Evolutionary conservation across 2,113 vertebrate species (phyloP), one percentile per base, ranked within the genome.

Genomic region (Rousettus leschenaultii): DNA sequence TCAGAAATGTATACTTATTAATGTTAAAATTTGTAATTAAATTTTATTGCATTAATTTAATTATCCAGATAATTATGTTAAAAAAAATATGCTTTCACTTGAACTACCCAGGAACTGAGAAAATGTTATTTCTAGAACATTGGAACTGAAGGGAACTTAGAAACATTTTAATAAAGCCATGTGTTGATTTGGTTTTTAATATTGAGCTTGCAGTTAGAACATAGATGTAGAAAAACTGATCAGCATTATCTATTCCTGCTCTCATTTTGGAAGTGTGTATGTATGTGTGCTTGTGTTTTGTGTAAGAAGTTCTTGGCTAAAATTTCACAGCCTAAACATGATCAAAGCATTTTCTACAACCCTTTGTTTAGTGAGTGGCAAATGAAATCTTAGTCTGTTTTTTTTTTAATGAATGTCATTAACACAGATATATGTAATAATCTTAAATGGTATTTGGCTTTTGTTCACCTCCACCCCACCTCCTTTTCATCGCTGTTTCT

Each of bases 251-350:
- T 82, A 71, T 35, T 57, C 51, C 43, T 55, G 45, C 53, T 85
- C 24, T 87, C 21, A 35, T 7, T 96, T 73, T 74, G 65, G 16
- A 61, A 82, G 18, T 70, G 65, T 45, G 22, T 30, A 22, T 13
- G 19, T 16, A 7, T 3, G 22, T 28, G n/a, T 7, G 6, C 12
- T 65, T 30, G 9, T 55, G 53, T 75, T 53, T 74, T 35, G 13
- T 59, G 8, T 78, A 57, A 93, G 26, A 80, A 68, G 21, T n/a
- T 51, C 15, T 63, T 84, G 73, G 22, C 45, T 74, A 71, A 87
- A 92, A 40, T 87, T 79, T 93, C 55, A 78, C 70, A 71, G 75
- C 45, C 68, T 79, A 71, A 89, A 92, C 88, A 68, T 61, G 35
- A 93, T 66, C 43, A 77, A 73, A 70, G 35, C 19, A 70, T 55